A percentile compares a stretch with the other conserved stretches of the same genome.
Conservation (phyloP, 2,888 invertebrate genomes). For the Tanypteryx hageni region DNA sequence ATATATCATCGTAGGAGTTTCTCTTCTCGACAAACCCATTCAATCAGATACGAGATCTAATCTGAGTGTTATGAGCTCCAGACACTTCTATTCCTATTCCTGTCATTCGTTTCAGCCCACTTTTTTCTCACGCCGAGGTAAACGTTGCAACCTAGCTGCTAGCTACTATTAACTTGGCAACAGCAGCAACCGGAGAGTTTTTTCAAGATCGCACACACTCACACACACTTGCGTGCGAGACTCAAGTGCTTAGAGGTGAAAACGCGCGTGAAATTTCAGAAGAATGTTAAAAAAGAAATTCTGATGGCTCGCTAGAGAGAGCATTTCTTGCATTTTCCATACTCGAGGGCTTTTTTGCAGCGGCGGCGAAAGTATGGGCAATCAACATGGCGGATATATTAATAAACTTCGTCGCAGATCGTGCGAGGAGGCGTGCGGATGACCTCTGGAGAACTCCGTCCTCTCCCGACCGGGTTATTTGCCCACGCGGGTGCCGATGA, state of each 20-base stretch:
- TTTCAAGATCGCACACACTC: background rate
- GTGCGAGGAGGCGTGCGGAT: too few species aligned
- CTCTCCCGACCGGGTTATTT: too few species aligned
- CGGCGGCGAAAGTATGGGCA: too few species aligned
- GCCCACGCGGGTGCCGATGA: too few species aligned
- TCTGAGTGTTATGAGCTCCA: background rate
- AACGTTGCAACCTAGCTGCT: background rate
- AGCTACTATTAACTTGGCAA: background rate
- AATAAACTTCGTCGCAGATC: too few species aligned
- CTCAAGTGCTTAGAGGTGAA: background rate
- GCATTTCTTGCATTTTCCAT: too few species aligned
- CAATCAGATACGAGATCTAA: background rate
- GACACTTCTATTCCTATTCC: background rate
- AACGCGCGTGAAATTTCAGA: background rate
- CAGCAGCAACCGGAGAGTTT: background rate
- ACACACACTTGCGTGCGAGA: background rate
- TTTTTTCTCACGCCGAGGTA: background rate
- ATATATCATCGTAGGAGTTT: background rate
- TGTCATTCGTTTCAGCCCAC: background rate
- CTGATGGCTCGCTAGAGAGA: too few species aligned
- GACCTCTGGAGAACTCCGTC: too few species aligned
- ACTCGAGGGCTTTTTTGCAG: too few species aligned
- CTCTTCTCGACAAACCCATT: constrained; percentile 11
- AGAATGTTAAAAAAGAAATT: background rate
- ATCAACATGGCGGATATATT: too few species aligned